Conservation (phyloP, 2,113 vertebrate species). For the Zosterops pallidus region DNA sequence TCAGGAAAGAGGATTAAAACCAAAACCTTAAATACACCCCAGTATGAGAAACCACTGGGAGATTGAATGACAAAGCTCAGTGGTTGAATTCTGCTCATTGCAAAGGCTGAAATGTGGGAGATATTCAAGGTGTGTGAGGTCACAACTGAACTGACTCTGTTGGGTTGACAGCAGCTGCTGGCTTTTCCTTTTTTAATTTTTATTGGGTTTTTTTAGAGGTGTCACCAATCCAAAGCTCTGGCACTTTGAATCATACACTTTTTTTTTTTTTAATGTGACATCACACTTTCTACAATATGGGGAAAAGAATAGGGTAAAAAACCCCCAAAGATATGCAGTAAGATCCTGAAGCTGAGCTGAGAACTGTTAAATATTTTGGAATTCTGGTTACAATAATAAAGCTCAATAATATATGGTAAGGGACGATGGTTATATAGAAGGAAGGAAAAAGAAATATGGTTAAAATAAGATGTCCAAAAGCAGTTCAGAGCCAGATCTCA, state of each 20-base stretch:
- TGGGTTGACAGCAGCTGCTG: background rate
- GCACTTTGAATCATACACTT: rapidly evolving
- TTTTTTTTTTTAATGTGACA: background rate
- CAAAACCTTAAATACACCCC: background rate
- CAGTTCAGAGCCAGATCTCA: background rate
- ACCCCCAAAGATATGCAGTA: rapidly evolving
- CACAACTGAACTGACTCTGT: background rate
- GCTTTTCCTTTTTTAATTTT: background rate
- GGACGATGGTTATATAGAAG: background rate
- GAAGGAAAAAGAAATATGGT: background rate
- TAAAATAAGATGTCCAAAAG: background rate
- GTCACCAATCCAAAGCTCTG: background rate
- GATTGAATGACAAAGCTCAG: background rate
- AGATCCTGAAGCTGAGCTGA: background rate
- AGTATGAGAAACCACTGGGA: background rate
- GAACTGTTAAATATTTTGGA: background rate
- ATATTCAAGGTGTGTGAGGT: background rate
- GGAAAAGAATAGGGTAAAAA: background rate
- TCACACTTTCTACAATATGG: background rate
- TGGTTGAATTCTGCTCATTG: background rate
- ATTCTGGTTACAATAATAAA: background rate
- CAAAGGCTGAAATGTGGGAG: background rate
- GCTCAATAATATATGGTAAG: background rate
- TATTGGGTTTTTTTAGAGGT: background rate
- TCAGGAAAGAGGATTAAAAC: background rate